phyloP scores from a whole-genome alignment of 2,797 vertebrate genomes.

The Siniperca scherzeri region DNA sequence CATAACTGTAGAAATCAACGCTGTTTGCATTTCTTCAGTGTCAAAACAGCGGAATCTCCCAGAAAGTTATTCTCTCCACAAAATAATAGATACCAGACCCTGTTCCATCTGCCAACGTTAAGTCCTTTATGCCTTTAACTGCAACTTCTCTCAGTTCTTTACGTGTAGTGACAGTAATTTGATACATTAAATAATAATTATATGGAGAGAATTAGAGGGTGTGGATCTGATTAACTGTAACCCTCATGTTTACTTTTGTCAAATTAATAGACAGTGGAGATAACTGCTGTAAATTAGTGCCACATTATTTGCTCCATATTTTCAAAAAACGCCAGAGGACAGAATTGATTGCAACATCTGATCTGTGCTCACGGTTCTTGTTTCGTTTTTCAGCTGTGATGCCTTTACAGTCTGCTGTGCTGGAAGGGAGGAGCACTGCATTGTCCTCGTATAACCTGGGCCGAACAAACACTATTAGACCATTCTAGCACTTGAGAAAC shows the following conservation, averaged over 20 bases:
- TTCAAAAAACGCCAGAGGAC: constrained; percentile 23
- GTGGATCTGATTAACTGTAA: constrained; percentile 50
- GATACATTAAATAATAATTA: constrained; percentile 39
- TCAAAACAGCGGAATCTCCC: constrained; percentile 80
- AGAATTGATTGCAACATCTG: constrained; percentile 46
- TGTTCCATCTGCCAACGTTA: constrained; percentile 42
- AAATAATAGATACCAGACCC: constrained; percentile 79
- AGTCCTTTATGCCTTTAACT: constrained; percentile 35
- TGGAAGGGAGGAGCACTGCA: constrained; percentile 38
- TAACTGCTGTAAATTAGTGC: constrained; percentile 28
- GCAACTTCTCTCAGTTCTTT: constrained; percentile 14
- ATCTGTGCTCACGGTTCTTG: constrained; percentile 31
- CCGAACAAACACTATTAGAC: constrained; percentile 10
- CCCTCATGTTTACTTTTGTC: constrained; percentile 30
- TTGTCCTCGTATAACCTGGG: constrained; percentile 63
- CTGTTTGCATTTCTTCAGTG: constrained; percentile 80
- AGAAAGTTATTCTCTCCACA: constrained; percentile 68
- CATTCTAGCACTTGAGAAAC: not conserved
- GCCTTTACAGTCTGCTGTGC: constrained; percentile 46
- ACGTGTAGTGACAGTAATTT: constrained; percentile 46
- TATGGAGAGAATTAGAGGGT: constrained; percentile 11
- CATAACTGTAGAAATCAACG: constrained; percentile 66
- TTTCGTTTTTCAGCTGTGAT: constrained; percentile 45
- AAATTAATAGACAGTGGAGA: constrained; percentile 14
- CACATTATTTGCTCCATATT: constrained; percentile 45